phyloP scores from a whole-genome alignment of 2,888 invertebrate genomes.

The Nymphalis polychloros region DNA sequence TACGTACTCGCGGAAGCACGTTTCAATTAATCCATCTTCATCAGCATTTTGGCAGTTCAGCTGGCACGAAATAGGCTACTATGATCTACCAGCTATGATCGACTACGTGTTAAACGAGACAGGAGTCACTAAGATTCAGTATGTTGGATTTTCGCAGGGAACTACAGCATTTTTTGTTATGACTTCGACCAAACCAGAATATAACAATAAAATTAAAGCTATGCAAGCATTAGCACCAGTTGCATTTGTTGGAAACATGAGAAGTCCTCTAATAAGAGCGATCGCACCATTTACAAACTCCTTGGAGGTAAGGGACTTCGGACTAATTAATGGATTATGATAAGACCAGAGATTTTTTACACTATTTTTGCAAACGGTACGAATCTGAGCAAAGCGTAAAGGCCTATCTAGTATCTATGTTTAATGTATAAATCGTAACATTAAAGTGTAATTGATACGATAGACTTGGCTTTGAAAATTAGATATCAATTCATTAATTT shows the following conservation, averaged over 20 bases:
- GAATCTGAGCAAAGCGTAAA: too few species aligned
- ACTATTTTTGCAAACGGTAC: too few species aligned
- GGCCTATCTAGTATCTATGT: too few species aligned
- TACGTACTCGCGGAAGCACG: conserved; percentile 86
- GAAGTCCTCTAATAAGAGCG: conserved; percentile 73
- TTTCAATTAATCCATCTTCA: conserved; percentile 58
- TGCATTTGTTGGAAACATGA: conserved; percentile 74
- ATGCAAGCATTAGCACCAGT: conserved; percentile 84
- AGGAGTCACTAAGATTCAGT: conserved; percentile 81
- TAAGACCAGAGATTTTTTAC: too few species aligned
- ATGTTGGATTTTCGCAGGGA: conserved; percentile 88
- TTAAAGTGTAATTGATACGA: too few species aligned
- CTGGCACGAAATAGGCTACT: conserved; percentile 89
- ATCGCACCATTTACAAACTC: conserved; percentile 71
- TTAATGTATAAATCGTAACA: too few species aligned
- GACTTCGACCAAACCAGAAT: conserved; percentile 79
- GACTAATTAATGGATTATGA: too few species aligned
- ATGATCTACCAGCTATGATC: conserved; percentile 89
- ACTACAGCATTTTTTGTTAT: conserved; percentile 84
- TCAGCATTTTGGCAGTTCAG: conserved; percentile 80
- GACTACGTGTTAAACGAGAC: conserved; percentile 83
- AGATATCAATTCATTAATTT: too few species aligned
- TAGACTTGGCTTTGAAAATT: too few species aligned
- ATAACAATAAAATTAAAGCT: conserved; percentile 81
- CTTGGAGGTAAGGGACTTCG: conserved; percentile 67